Base-by-base conservation (phyloP, 2,797 vertebrate species). In the Molossus alvarezi region DNA sequence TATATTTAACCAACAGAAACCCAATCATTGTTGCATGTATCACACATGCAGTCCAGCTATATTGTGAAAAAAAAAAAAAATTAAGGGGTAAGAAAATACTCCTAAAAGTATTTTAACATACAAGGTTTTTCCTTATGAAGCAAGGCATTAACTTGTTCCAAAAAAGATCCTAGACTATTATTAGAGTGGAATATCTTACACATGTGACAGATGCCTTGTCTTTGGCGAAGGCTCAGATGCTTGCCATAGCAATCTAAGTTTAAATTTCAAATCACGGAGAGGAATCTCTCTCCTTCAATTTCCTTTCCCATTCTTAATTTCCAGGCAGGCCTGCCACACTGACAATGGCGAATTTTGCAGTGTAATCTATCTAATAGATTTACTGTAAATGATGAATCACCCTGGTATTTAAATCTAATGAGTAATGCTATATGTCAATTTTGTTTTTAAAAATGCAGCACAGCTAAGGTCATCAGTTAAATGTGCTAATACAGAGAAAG, bases 331-430 rank as follows among this genome's bases (percentile, higher is more conserved):
- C 95, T 96, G 95, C 95, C 96, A 95, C 93, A 60, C 94, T 65
- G 95, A 96, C 90, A 62, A 3, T 64, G 95, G 97, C 95, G 97
- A 98, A 96, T 97, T 96, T 76, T 93, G 88, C 94, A 96, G 94
- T 94, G 92, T 96, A 95, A 96, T 97, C 98, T 98, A 97, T 94
- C 95, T 98, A 98, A 98, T 97, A 97, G 98, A 94, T 97, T 98
- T 98, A 98, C 98, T 97, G 97, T 98, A 98, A 98, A 97, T 98
- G 98, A 98, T 98, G 98, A 98, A 98, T 98, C 98, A 98, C 98
- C 90, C 97, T 91, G 71, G 98, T 97, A 98, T 98, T 98, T 98
- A 98, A 98, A 98, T 96, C 97, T 98, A 98, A 97, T 97, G 95
- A 98, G 94, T 97, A 97, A 93, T 21, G 57, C 94, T 97, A n/a